Conservation (phyloP, 2,888 invertebrate genomes). For the Punctoribates punctum region DNA sequence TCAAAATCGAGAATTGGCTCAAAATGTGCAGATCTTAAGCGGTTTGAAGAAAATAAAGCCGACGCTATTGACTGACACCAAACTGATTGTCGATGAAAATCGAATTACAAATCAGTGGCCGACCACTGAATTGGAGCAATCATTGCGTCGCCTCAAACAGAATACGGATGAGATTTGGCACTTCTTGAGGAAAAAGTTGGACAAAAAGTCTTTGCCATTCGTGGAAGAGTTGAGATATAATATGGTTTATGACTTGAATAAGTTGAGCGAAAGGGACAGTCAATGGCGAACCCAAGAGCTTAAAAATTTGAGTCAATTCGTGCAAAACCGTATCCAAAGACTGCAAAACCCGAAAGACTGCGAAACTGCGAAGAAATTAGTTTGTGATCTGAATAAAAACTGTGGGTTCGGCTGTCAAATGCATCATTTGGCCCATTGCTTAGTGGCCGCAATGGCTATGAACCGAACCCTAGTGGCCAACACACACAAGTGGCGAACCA, state of each 20-base stretch:
- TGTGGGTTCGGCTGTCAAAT: conserved; percentile 99
- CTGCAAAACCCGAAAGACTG: conserved; percentile 83
- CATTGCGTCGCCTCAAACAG: conserved; percentile 66
- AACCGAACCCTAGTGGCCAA: conserved; percentile 86
- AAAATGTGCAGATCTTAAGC: background rate
- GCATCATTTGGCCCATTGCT: conserved; percentile 94
- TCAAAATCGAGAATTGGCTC: conserved; percentile 23
- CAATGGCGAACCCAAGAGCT: conserved; percentile 80
- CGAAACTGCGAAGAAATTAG: conserved; percentile 74
- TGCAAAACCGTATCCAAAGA: conserved; percentile 74
- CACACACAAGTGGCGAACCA: conserved; percentile 75
- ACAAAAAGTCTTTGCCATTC: conserved; percentile 66
- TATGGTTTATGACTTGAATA: conserved; percentile 42
- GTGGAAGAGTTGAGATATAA: conserved; percentile 52
- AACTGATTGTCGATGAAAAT: background rate
- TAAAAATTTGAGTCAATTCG: conserved; percentile 71
- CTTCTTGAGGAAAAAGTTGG: conserved; percentile 69
- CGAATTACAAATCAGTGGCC: background rate
- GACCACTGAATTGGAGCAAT: conserved; percentile 44
- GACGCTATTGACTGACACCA: background rate
- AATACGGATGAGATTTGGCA: conserved; percentile 84
- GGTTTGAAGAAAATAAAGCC: background rate
- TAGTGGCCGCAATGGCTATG: conserved; percentile 91
- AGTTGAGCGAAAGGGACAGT: conserved; percentile 59
- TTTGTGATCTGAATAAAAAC: conserved; percentile 95